phyloP scores from a whole-genome alignment of 2,113 vertebrate species.

The Empidonax alnorum region DNA sequence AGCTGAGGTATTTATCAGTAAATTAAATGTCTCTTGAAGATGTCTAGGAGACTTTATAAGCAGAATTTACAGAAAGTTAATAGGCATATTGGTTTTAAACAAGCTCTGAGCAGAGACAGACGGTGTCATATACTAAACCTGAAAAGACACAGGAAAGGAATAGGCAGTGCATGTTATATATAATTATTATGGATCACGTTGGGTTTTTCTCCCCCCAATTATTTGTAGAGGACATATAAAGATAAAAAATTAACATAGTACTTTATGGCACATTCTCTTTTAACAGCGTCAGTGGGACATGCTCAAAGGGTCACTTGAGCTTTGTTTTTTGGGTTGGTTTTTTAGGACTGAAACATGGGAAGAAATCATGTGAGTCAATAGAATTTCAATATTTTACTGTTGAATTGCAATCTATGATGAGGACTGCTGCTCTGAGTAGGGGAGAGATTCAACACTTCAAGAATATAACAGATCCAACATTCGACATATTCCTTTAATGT shows the following conservation, averaged over 20 bases:
- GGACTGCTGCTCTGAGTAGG: neutral
- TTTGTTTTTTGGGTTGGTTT: neutral
- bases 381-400: neutral
- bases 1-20: neutral
- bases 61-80: neutral
- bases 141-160: neutral
- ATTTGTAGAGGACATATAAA: neutral
- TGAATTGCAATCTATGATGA: neutral
- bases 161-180: neutral
- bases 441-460: neutral
- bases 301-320: neutral
- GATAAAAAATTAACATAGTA: neutral
- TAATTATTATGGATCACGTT: neutral
- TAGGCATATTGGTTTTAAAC: neutral
- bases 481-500: constrained; percentile 17
- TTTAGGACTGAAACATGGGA: neutral
- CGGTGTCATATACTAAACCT: neutral
- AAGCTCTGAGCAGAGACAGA: neutral
- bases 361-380: neutral
- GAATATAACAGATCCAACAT: constrained; percentile 18
- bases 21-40: neutral
- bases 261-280: neutral
- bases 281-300: neutral
- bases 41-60: neutral
- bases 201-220: neutral